Percentiles rank a stretch among this genome's conserved stretches.
Evolutionary conservation across 23 tunicate species (phyloP).

Genomic region (Trididemnum nubilum): DNA sequence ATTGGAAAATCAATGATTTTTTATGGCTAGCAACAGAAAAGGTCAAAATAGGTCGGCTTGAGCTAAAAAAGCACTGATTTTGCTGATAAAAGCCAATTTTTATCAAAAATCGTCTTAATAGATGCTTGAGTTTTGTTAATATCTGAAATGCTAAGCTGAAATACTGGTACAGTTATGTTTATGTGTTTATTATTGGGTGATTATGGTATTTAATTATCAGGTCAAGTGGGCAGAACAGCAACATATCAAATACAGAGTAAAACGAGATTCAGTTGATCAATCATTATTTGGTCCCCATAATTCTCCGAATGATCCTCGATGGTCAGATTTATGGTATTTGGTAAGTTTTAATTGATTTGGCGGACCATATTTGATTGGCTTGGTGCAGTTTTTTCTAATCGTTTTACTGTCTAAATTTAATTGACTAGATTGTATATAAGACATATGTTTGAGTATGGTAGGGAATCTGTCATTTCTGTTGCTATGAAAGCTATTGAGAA

Average conservation of each 20-base stretch:
- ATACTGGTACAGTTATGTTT: background rate
- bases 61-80: background rate
- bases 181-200: too few relatives aligned
- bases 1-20: too few relatives aligned
- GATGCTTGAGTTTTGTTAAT: background rate
- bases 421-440: too few relatives aligned
- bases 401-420: too few relatives aligned
- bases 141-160: background rate
- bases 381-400: too few relatives aligned
- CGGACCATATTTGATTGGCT: background rate
- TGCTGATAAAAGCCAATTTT: background rate
- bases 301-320: conserved; percentile 47
- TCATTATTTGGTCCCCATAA: too few relatives aligned
- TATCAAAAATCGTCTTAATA: background rate
- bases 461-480: too few relatives aligned
- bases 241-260: conserved; percentile 49
- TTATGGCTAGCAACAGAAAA: too few relatives aligned
- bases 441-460: too few relatives aligned
- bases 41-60: background rate
- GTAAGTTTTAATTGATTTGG: conserved; percentile 35
- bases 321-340: conserved; percentile 76
- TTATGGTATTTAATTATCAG: too few relatives aligned
- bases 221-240: conserved; percentile 81
- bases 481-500: too few relatives aligned
- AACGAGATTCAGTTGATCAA: conserved; percentile 44